Conservation (phyloP, 2,888 invertebrate genomes). For the Diachrysia chrysitis region DNA sequence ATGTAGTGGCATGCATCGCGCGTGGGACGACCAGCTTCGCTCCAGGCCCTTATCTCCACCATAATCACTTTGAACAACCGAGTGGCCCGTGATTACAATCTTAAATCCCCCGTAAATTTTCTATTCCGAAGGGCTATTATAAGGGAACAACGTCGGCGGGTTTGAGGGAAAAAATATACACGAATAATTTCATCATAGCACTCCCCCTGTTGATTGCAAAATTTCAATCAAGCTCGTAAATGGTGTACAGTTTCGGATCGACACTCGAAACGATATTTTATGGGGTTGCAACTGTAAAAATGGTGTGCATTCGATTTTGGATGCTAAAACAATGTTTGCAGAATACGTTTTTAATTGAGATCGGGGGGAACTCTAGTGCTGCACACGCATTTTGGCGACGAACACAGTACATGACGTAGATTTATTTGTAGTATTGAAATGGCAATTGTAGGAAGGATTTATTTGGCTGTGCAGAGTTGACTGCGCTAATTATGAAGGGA, state of each 20-base stretch:
- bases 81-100: slow-evolving; percentile 86
- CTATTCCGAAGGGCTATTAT: slow-evolving; percentile 82
- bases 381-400: slow-evolving; percentile 73
- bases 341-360: slow-evolving; percentile 50
- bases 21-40: slow-evolving; percentile 82
- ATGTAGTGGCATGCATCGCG: slow-evolving; percentile 65
- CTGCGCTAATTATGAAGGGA: slow-evolving; percentile 81
- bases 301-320: slow-evolving; percentile 53
- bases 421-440: slow-evolving; percentile 86
- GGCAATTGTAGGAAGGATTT: slow-evolving; percentile 81
- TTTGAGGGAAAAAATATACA: slow-evolving; percentile 85
- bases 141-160: slow-evolving; percentile 81
- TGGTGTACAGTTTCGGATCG: slow-evolving; percentile 86
- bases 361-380: slow-evolving; percentile 40
- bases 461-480: slow-evolving; percentile 73
- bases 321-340: slow-evolving; percentile 54
- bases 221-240: slow-evolving; percentile 89
- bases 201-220: slow-evolving; percentile 88
- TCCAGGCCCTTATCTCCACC: slow-evolving; percentile 80
- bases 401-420: slow-evolving; percentile 84
- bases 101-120: slow-evolving; percentile 87
- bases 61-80: slow-evolving; percentile 88
- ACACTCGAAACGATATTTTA: slow-evolving; percentile 86
- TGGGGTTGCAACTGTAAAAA: slow-evolving; percentile 76
- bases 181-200: slow-evolving; percentile 87